A percentile compares a stretch with the other conserved stretches of the same genome.
phyloP scores from a whole-genome alignment of 2,797 vertebrate species.

The Enteromius fasciolatus region DNA sequence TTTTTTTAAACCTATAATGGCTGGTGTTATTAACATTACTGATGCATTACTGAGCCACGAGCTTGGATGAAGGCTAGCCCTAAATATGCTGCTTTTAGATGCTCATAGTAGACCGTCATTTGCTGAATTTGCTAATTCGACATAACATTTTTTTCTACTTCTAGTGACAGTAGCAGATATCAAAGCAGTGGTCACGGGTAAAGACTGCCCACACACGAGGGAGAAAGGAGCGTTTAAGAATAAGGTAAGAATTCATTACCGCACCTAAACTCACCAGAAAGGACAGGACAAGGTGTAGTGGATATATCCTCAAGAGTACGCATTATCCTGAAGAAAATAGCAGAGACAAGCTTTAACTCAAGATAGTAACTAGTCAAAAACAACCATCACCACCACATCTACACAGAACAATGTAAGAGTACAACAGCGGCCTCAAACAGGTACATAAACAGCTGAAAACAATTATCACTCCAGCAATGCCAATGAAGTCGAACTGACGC shows the following conservation, averaged over 20 bases:
- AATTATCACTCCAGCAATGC: neutral
- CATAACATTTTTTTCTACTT: constrained; percentile 18
- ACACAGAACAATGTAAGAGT: neutral
- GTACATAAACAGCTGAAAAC: neutral
- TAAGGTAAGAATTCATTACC: constrained; percentile 50
- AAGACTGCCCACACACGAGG: constrained; percentile 88
- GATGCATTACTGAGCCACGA: neutral
- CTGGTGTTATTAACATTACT: neutral
- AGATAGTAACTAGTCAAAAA: neutral
- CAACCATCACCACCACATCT: neutral
- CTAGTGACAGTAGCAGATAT: constrained; percentile 88
- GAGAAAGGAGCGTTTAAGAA: constrained; percentile 88
- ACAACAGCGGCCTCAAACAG: neutral
- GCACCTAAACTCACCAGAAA: neutral
- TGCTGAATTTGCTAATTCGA: neutral
- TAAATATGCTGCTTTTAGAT: neutral
- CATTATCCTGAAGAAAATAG: neutral
- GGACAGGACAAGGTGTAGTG: neutral
- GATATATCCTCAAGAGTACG: neutral
- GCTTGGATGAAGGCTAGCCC: neutral
- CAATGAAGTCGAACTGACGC: neutral
- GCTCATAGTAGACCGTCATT: neutral
- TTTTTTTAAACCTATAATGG: neutral
- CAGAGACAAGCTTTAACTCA: neutral
- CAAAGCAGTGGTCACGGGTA: constrained; percentile 87